Base-by-base conservation (phyloP, 2,113 vertebrate species). In the Cranoglanis bouderius region DNA sequence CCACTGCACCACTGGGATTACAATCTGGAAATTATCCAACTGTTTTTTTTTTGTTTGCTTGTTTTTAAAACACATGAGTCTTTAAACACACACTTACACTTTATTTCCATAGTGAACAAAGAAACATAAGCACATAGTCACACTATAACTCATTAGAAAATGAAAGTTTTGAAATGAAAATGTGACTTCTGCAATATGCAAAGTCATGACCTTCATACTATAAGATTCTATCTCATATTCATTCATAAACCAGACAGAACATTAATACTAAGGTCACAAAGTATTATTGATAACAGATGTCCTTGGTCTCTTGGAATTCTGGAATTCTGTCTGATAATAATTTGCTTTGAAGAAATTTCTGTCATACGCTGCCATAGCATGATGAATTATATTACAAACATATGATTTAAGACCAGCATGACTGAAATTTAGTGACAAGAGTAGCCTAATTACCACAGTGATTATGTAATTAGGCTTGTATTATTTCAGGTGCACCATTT, bases 1-100 rank as follows among this genome's bases (percentile, higher is more conserved):
- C 24, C 21, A 13, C 19, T 74, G 70, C 7, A 74, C 70, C 16
- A 38, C 38, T 75, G 90, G 59, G 80, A 92, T 91, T 86, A 93
- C 90, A 92, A 92, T 94, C 94, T 94, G 94, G 88, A 93, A 95
- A 95, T 93, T 53, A 0, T 59, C 83, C 89, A 89, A 82, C 88
- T 89, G 82, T 81, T 85, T 53, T 46, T 46, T 46, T 46, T 46
- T 8, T 46, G 6, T 46, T 46, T 46, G n/a, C n/a, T n/a, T n/a
- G n/a, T n/a, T 6, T 46, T 46, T 46, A 46, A 74, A 86, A 63
- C 74, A 82, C 43, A 65, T n/a, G 12, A 67, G 63, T 61, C n/a
- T 81, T 87, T 35, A 75, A n/a, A n/a, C 38, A 57, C n/a, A 51
- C 40, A 72, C 32, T 82, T 87, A 38, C 40, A 72, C 21, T 82